These are phyloP conservation scores for Mythimna impura DNA, from an alignment of 2,888 invertebrate species.

Conservation along the genomic window DNA sequence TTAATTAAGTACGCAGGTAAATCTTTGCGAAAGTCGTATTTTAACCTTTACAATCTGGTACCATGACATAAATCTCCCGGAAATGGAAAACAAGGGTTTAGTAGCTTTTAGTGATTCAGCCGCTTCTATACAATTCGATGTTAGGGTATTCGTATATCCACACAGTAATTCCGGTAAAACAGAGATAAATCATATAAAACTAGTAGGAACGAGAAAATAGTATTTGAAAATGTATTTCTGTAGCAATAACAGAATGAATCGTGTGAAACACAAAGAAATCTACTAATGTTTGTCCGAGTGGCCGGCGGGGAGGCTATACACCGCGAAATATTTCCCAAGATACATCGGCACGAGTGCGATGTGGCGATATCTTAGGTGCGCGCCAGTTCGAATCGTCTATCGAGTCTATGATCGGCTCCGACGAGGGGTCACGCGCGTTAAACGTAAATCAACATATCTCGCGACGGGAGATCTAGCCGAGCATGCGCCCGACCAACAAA, in stretches of 20 bases:
- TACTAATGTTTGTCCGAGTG: slow-evolving; percentile 82
- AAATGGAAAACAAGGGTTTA: slow-evolving; percentile 45
- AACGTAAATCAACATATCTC: slow-evolving; percentile 91
- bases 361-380: slow-evolving; percentile 86
- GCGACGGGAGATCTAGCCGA: slow-evolving; percentile 89
- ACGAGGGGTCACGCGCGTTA: slow-evolving; percentile 89
- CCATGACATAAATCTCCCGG: slow-evolving; percentile 37
- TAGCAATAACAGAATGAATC: slow-evolving; percentile 64
- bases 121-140: slow-evolving; percentile 15
- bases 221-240: slow-evolving; percentile 55
- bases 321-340: slow-evolving; percentile 89
- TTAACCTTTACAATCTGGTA: slow-evolving; percentile 38
- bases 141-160: slow-evolving; percentile 17
- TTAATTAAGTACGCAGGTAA: slow-evolving; percentile 59
- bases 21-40: slow-evolving; percentile 50
- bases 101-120: slow-evolving; percentile 28
- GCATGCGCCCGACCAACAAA: slow-evolving; percentile 87
- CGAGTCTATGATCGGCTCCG: slow-evolving; percentile 88
- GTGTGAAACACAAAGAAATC: slow-evolving; percentile 87
- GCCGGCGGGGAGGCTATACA: slow-evolving; percentile 74
- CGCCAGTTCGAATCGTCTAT: slow-evolving; percentile 89
- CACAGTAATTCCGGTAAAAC: slow-evolving; percentile 30
- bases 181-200: slow-evolving; percentile 52
- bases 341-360: slow-evolving; percentile 89
- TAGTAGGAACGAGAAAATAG: slow-evolving; percentile 43